Evolutionary conservation across 1,140 invertebrate species (phyloP), one percentile per base, ranked within the genome.

Genomic region (Ceratina australensis): DNA sequence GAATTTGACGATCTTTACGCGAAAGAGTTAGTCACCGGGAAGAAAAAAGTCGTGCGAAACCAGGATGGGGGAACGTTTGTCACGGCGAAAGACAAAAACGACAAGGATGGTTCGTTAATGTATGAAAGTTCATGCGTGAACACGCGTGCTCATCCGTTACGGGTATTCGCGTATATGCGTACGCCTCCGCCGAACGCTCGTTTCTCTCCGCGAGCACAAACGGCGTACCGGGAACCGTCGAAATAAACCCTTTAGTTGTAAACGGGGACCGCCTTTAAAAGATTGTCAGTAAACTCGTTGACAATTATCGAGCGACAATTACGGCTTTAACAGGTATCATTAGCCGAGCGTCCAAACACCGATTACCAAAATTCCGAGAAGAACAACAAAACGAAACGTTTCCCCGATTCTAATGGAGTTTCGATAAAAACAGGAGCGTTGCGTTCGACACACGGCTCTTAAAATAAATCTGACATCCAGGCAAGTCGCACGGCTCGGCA

Each of bases 131-230:
- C 78, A 90, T 89, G 87, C 87, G 69, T 13, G 79, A 79, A 90
- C 89, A 91, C 90, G 89, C 87, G 83, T 90, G 71, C 83, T 88
- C 87, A 90, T 91, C 86, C 81, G 89, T 87, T 87, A 90, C 90
- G 87, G 50, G 85, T 86, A 80, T 78, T 80, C 67, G 57, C 71
- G n/a, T 50, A 26, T 47, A 26, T 47, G n/a, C 56, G 69, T 65
- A 67, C 54, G 56, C 80, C 72, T 65, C 79, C 63, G 28, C 47
- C 67, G 8, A 59, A 79, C 61, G 71, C 78, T 71, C 78, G 59
- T 82, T 78, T 80, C 78, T 33, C 61, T 77, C 66, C 26, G 57
- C 50, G 16, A 24, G 24, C 20, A 42, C 60, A 59, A 65, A 47
- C 16, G 26, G 12, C 13, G 22, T 84, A 84, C 84, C 84, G 68